Evolutionary conservation across 2,797 vertebrate species (phyloP), one percentile per base, ranked within the genome.

Genomic region (Coluber constrictor): DNA sequence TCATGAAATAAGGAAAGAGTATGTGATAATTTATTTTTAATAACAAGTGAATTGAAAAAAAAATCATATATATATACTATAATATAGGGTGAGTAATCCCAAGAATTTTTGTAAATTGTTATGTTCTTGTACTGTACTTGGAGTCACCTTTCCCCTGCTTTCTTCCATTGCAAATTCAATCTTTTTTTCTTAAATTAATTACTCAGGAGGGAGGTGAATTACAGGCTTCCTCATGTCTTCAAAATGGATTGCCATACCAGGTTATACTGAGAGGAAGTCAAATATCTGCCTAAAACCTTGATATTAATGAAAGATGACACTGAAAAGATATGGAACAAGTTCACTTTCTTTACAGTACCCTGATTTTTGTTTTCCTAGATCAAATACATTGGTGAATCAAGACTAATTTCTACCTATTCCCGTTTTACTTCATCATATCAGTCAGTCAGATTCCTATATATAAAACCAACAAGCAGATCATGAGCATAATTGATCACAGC

Each of bases 1-100:
- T 89, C 29, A 61, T 92, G 90, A 92, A 94, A 91, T 29, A 88
- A 90, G 37, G 51, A 23, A 66, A 43, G 57, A 89, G 54, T 12
- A 29, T 66, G 47, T 56, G 47, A 12, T 61, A 20, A 43, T 86
- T 56, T n/a, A 57, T 66, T 63, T 59, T 10, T 20, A 83, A 89
- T 92, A 32, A 20, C 3, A 74, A 32, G 1, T 32, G 47, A 27
- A 74, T 29, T 70, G n/a, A 47, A 88, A n/a, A 5, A 51, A 51
- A 89, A 47, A 1, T 55, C 23, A 37, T 37, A 12, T 15, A 55
- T 9, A 54, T 54, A 61, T 43, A 37, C 37, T 37, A 37, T 37
- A 90, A 54, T n/a, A 86, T 32, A 43, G 18, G 2, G 2, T 61
- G 5, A 29, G 55, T 63, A 89, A 86, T 90, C 66, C 32, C 86